These are phyloP conservation scores for Centrocercus urophasianus DNA, from an alignment of 2,113 vertebrate genomes.

Conservation along the genomic window DNA sequence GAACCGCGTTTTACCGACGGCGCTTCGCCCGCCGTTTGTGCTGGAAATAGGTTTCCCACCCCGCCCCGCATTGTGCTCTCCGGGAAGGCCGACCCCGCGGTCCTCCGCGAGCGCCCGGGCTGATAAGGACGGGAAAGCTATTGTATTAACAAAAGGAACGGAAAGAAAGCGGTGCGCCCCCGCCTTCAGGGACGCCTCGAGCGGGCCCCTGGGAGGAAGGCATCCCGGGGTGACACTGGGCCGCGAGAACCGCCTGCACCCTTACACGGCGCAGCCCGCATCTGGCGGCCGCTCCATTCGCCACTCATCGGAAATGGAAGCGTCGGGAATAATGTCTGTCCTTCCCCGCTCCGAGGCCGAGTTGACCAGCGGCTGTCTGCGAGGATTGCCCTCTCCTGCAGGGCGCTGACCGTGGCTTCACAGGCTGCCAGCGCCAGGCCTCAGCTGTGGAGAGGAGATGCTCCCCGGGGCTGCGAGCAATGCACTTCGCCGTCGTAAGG, in stretches of 20 bases:
- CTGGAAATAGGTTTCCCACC: background rate
- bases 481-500: background rate
- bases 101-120: background rate
- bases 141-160: no score
- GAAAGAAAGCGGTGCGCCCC: no score
- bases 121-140: background rate
- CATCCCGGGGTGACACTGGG: no score
- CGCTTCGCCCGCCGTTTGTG: no score
- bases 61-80: background rate
- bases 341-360: background rate
- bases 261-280: background rate
- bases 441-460: no score
- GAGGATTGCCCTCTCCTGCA: constrained; percentile 29
- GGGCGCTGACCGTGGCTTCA: constrained; percentile 9
- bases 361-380: constrained; percentile 55
- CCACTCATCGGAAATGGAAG: constrained; percentile 60
- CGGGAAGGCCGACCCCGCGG: no score
- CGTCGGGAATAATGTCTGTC: constrained; percentile 56
- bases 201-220: no score
- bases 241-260: no score
- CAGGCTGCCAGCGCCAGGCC: background rate
- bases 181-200: no score
- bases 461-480: background rate
- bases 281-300: constrained; percentile 29
- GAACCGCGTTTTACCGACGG: no score